Evolutionary conservation across 2,113 vertebrate genomes (phyloP), one percentile per base, ranked within the genome.

Genomic region (Tragulus kanchil): DNA sequence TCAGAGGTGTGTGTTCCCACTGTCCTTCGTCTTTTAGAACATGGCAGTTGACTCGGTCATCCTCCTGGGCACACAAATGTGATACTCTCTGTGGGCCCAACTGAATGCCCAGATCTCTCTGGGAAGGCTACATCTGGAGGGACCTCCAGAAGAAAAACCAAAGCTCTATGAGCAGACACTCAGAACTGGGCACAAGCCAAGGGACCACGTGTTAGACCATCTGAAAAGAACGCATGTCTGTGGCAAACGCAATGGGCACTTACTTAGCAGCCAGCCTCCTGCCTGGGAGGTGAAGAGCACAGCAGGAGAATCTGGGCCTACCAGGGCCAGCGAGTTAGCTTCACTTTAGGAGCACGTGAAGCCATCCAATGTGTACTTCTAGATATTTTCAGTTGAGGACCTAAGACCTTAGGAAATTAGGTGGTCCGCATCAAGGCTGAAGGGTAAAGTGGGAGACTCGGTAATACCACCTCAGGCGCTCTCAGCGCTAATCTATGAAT

Each of bases 61-160:
- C 94, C 83, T 91, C 73, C 91, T 79, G 28, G 61, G 73, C 52
- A 90, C 28, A 0, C n/a, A 75, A 58, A 69, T 71, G 5, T 87
- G 61, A 85, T 81, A 65, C 19, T 97, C 69, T 95, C 48, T 15
- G 62, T 69, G 31, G 83, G 50, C 50, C 90, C 90, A 93, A 90
- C 0, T 61, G 85, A 83, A 95, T 31, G 82, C 56, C 23, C 21
- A 26, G n/a, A 13, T 92, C 23, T 75, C 28, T 89, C 58, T 36
- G 31, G 54, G 50, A 90, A 82, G 61, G 36, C 48, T 59, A 16
- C 12, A 48, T n/a, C 25, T 54, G 25, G 50, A 94, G 45, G 12
- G 50, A 86, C 50, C 52, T 58, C 56, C 64, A 84, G 48, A 11
- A 90, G 62, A 94, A 90, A 90, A 94, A 59, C 59, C 64, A 4